Conservation (phyloP, 2,113 vertebrate species). For the Mesitornis unicolor region DNA sequence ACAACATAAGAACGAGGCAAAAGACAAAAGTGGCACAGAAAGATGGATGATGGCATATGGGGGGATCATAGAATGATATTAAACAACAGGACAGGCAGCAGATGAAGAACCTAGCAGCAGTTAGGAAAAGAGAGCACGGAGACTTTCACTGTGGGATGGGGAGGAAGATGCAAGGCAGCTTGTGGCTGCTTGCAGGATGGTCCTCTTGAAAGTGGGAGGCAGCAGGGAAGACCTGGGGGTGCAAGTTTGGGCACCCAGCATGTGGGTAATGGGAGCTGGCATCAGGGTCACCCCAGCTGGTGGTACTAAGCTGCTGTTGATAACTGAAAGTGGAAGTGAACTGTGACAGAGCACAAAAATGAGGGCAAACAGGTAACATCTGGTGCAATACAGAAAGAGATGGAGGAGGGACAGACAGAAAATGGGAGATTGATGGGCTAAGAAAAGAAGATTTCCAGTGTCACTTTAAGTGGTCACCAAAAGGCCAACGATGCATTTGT, state of each 20-base stretch:
- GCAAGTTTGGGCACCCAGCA: neutral
- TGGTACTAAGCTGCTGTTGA: neutral
- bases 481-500: neutral
- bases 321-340: neutral
- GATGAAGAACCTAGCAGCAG: neutral
- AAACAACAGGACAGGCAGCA: neutral
- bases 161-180: neutral
- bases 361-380: neutral
- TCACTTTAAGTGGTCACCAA: neutral
- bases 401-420: neutral
- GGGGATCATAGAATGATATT: neutral
- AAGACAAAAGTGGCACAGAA: neutral
- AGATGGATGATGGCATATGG: neutral
- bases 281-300: neutral
- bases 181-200: neutral
- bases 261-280: rapidly evolving
- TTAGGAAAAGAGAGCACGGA: rapidly evolving
- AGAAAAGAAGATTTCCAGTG: neutral
- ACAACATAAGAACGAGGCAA: neutral
- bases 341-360: neutral
- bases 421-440: neutral
- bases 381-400: neutral
- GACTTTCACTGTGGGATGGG: neutral
- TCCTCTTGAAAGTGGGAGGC: neutral
- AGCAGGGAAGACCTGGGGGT: neutral